phyloP scores from a whole-genome alignment of 2,113 vertebrate genomes.

The Varanus salvator region DNA sequence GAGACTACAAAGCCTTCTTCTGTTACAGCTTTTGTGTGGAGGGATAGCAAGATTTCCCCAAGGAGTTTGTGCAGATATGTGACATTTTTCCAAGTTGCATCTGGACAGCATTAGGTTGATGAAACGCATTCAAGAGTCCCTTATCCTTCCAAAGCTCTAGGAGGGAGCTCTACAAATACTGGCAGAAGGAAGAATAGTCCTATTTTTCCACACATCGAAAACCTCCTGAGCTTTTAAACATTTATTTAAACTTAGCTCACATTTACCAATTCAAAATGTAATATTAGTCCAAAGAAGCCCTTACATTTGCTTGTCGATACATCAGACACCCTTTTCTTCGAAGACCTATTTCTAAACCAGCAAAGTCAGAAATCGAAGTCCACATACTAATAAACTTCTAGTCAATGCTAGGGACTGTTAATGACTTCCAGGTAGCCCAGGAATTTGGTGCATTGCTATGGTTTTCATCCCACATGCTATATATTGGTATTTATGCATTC shows the following conservation, averaged over 20 bases:
- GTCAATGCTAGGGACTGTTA: not conserved
- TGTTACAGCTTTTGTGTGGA: not conserved
- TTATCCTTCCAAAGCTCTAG: not conserved
- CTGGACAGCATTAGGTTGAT: too few species aligned
- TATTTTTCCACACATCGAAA: not conserved
- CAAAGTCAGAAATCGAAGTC: too few species aligned
- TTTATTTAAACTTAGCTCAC: not conserved
- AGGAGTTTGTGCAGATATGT: not conserved
- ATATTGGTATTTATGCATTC: not conserved
- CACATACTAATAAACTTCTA: constrained; percentile 1
- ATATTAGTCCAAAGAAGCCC: not conserved
- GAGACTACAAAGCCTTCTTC: not conserved
- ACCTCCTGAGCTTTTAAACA: not conserved
- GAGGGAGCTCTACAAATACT: not conserved
- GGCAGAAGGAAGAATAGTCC: not conserved
- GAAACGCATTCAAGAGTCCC: not conserved
- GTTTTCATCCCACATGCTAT: not conserved
- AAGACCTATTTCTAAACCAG: not conserved
- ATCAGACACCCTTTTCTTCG: not conserved
- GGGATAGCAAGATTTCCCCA: not conserved
- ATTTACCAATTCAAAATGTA: not conserved
- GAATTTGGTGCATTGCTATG: not conserved
- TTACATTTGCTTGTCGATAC: not conserved
- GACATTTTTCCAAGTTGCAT: not conserved
- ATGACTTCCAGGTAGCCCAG: not conserved